Evolutionary conservation across 2,113 vertebrate species (phyloP).

Genomic region (Barbus barbus): DNA sequence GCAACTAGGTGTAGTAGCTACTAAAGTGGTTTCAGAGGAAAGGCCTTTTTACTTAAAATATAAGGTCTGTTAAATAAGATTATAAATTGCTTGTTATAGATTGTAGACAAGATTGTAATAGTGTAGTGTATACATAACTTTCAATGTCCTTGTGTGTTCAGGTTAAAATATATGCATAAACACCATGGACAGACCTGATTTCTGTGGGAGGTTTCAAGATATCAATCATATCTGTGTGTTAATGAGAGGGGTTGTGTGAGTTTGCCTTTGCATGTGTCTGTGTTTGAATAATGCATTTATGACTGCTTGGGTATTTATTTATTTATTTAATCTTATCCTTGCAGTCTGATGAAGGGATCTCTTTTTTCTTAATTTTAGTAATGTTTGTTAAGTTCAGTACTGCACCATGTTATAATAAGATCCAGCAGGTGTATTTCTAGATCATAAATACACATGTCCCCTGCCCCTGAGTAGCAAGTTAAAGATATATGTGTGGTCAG

Average conservation of each 20-base stretch:
- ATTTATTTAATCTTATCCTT: neutral
- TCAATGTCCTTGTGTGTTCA: neutral
- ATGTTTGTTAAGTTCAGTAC: neutral
- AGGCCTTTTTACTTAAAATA: neutral
- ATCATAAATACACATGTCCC: neutral
- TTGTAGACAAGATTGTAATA: neutral
- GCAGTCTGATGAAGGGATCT: neutral
- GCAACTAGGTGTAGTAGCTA: neutral
- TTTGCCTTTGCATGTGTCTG: conserved; percentile 16
- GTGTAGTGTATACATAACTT: neutral
- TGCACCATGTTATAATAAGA: neutral
- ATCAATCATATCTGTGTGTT: neutral
- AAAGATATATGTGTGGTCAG: neutral
- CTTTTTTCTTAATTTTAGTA: neutral
- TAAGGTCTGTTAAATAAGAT: neutral
- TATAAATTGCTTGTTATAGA: neutral
- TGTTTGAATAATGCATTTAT: neutral
- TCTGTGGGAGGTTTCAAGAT: neutral
- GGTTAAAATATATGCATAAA: neutral
- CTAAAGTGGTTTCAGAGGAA: neutral
- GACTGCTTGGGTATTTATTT: neutral
- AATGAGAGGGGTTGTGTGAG: conserved; percentile 10
- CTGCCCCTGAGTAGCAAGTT: neutral
- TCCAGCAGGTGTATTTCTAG: neutral
- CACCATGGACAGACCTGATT: neutral